These are phyloP conservation scores for Drosophila mettleri DNA, from an alignment of 2,888 invertebrate genomes.

Conservation along the genomic window DNA sequence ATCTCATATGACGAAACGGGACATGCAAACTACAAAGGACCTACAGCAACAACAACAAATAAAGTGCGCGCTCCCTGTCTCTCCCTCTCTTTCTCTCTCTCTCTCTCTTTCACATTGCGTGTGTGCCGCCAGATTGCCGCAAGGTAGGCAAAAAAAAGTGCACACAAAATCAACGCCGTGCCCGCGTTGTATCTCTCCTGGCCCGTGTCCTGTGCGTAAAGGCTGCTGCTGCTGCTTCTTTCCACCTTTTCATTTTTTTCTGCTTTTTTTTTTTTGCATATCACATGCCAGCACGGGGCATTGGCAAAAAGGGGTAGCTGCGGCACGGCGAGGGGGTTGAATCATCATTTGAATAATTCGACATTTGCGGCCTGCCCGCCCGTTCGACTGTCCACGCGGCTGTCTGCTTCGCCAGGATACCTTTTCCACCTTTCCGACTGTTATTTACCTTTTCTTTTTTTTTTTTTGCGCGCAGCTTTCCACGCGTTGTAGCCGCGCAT, in stretches of 20 bases:
- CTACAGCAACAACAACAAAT: constrained; percentile 46
- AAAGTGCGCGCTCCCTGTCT: neutral
- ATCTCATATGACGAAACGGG: constrained; percentile 82
- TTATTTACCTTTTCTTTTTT: constrained; percentile 20
- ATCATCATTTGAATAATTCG: constrained; percentile 79
- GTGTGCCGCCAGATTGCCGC: constrained; percentile 73
- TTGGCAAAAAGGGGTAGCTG: constrained; percentile 41
- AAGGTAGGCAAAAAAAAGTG: constrained; percentile 72
- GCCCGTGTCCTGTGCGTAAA: constrained; percentile 59
- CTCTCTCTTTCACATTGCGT: constrained; percentile 44
- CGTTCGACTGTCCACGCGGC: constrained; percentile 23
- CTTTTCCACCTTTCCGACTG: constrained; percentile 38
- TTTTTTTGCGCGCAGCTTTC: constrained; percentile 62
- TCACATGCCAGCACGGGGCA: constrained; percentile 57
- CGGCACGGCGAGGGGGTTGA: constrained; percentile 68
- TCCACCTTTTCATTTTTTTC: constrained; percentile 16
- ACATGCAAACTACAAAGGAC: constrained; percentile 79
- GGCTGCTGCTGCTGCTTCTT: constrained; percentile 27
- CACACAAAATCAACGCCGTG: constrained; percentile 70
- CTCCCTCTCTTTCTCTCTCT: constrained; percentile 14
- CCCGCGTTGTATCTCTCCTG: constrained; percentile 51
- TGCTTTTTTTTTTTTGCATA: constrained; percentile 59
- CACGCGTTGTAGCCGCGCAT: constrained; percentile 74
- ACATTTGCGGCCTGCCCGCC: constrained; percentile 71
- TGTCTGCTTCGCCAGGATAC: constrained; percentile 18